Percentiles rank a stretch among this genome's conserved stretches.
These are phyloP conservation scores for Neopelma chrysocephalum DNA, from an alignment of 2,797 vertebrate genomes.

Conservation along the genomic window DNA sequence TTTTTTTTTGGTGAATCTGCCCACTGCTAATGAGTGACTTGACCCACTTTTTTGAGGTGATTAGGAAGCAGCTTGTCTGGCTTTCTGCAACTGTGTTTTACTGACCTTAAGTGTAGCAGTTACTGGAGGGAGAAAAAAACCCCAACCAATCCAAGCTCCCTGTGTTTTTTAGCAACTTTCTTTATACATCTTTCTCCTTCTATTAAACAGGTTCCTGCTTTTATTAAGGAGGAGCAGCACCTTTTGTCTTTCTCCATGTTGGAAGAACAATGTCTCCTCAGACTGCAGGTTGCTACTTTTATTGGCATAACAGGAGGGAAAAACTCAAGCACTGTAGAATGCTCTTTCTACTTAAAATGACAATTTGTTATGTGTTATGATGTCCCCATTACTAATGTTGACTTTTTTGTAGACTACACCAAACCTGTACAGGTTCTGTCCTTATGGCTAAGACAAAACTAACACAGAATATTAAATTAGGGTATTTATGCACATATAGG, in stretches of 20 bases:
- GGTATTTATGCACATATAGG: not conserved
- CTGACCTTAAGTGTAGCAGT: not conserved
- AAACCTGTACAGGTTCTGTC: not conserved
- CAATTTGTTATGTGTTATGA: rapidly evolving
- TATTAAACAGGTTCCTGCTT: not conserved
- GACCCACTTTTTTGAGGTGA: not conserved
- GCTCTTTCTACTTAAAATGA: not conserved
- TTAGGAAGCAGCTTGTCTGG: not conserved
- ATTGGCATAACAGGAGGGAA: not conserved
- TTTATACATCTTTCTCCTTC: not conserved
- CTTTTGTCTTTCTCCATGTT: not conserved
- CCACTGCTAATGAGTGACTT: not conserved
- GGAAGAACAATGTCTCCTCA: not conserved
- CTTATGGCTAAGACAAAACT: not conserved
- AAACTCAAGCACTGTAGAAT: not conserved
- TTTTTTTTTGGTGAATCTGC: not conserved
- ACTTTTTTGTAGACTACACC: not conserved
- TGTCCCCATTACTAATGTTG: not conserved
- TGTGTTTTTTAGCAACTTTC: not conserved
- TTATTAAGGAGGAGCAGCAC: not conserved
- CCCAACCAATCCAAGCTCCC: not conserved
- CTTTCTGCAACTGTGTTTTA: not conserved
- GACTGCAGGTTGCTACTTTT: not conserved
- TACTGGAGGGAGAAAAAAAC: not conserved
- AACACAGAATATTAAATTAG: not conserved